Evolutionary conservation across 2,888 invertebrate genomes (phyloP).

Genomic region (Schizotus pectinicornis): DNA sequence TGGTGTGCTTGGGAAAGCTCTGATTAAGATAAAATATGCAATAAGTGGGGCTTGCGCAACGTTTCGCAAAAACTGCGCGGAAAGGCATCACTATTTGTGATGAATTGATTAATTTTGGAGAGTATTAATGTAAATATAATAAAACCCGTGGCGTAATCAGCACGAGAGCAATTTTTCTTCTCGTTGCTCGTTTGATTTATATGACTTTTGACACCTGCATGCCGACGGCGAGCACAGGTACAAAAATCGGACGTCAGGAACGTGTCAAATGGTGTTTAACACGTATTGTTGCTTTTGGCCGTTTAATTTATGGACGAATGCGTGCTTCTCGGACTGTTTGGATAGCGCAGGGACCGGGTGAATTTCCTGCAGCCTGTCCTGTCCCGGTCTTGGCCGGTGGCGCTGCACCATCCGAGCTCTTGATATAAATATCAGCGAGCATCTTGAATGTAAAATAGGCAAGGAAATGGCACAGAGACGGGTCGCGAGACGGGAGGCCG

Average conservation of each 20-base stretch:
- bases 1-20: too few relatives aligned
- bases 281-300: neutral
- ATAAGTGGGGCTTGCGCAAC: too few relatives aligned
- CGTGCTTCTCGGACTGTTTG: too few relatives aligned
- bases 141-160: neutral
- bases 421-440: conserved; percentile 43
- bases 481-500: conserved; percentile 45
- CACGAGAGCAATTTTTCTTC: neutral
- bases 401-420: conserved; percentile 32
- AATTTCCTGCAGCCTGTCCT: conserved; percentile 12
- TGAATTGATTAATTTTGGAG: too few relatives aligned
- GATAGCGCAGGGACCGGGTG: conserved; percentile 11
- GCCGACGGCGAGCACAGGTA: neutral
- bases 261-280: neutral
- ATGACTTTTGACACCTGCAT: neutral
- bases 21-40: too few relatives aligned
- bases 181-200: neutral
- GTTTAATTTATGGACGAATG: neutral
- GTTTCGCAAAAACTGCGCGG: too few relatives aligned
- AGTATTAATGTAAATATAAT: too few relatives aligned
- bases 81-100: too few relatives aligned
- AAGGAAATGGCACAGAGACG: conserved; percentile 43
- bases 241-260: neutral
- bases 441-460: conserved; percentile 48
- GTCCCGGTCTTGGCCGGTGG: neutral